These are phyloP conservation scores for Galeruca laticollis DNA, from an alignment of 2,888 invertebrate genomes.

Conservation along the genomic window DNA sequence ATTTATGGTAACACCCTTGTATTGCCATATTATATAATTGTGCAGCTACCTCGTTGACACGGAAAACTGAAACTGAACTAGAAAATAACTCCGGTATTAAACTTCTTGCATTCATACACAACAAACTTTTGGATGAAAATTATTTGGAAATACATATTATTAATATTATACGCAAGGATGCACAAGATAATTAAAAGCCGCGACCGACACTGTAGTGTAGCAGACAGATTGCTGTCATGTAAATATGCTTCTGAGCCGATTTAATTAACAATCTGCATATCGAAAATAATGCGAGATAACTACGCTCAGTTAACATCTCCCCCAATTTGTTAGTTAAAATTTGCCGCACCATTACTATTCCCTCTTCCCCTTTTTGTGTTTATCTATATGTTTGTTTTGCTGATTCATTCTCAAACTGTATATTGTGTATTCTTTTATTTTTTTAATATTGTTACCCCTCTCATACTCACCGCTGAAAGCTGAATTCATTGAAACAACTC, in stretches of 20 bases:
- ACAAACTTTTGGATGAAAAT: conserved; percentile 12
- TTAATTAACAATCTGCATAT: conserved; percentile 68
- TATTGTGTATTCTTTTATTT: background rate
- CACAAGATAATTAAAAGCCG: conserved; percentile 66
- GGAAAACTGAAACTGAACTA: background rate
- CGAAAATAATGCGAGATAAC: conserved; percentile 66
- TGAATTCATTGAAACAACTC: too few relatives aligned
- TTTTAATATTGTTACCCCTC: background rate
- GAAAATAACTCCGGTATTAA: conserved; percentile 6
- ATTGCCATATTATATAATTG: too few relatives aligned
- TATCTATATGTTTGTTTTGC: conserved; percentile 24
- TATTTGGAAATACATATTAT: conserved; percentile 55
- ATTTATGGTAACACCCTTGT: too few relatives aligned
- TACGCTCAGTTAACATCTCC: conserved; percentile 62
- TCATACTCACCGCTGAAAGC: too few relatives aligned
- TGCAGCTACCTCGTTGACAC: too few relatives aligned
- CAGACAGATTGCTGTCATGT: conserved; percentile 68
- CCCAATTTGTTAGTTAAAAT: conserved; percentile 56
- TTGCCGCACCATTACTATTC: conserved; percentile 45
- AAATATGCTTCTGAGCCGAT: conserved; percentile 66
- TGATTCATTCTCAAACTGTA: conserved; percentile 9
- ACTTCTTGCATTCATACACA: conserved; percentile 9
- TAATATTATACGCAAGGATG: conserved; percentile 66
- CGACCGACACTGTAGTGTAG: conserved; percentile 60
- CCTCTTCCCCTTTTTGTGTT: conserved; percentile 24